Evolutionary conservation across 2,797 vertebrate species (phyloP).

Genomic region (Morus bassanus): DNA sequence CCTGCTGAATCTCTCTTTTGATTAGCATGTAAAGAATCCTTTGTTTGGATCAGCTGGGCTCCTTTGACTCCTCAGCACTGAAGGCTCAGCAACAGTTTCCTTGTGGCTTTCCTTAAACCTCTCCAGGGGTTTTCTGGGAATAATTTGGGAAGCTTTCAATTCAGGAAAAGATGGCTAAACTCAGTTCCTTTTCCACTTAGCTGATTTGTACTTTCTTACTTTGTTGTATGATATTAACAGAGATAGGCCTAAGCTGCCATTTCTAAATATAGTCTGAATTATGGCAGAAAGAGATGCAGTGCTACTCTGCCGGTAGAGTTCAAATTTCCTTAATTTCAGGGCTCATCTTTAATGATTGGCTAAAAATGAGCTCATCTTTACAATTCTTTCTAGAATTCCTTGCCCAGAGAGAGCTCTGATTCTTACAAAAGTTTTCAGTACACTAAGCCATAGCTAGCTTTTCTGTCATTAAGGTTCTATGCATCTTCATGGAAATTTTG

Average conservation of each 20-base stretch:
- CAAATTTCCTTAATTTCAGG: not conserved
- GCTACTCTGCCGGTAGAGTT: not conserved
- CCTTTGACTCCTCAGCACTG: not conserved
- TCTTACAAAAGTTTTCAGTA: not conserved
- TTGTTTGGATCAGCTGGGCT: constrained; percentile 17
- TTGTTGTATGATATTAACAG: not conserved
- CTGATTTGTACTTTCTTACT: not conserved
- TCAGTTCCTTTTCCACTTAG: not conserved
- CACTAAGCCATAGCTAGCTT: not conserved
- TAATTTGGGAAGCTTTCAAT: not conserved
- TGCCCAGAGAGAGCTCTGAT: not conserved
- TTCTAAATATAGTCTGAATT: not conserved
- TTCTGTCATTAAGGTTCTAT: not conserved
- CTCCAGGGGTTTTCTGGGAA: not conserved
- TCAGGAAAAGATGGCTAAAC: not conserved
- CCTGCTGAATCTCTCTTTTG: constrained; percentile 37
- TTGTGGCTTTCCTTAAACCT: constrained; percentile 19
- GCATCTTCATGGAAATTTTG: not conserved
- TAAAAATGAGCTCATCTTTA: not conserved
- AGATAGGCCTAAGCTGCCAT: not conserved
- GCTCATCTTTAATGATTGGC: not conserved
- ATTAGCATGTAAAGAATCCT: not conserved
- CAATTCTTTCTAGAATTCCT: not conserved
- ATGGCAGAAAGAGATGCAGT: not conserved
- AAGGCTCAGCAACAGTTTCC: not conserved